Conservation (phyloP, 1,140 invertebrate species). For the Trichogramma pretiosum region DNA sequence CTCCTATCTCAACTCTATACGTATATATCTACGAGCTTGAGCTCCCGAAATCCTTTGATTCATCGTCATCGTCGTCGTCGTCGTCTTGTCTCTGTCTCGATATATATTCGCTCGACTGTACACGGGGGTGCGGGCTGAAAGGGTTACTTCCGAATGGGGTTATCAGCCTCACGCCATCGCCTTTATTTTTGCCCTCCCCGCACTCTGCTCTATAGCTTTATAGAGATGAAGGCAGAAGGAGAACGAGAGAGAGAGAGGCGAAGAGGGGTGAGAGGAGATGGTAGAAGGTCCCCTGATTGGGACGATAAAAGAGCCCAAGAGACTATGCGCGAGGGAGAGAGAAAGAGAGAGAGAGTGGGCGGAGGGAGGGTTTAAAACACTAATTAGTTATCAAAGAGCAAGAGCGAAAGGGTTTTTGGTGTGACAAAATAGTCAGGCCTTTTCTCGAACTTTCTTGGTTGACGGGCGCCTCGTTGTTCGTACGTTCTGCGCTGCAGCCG, state of each 20-base stretch:
- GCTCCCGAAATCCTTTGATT: slow-evolving; percentile 35
- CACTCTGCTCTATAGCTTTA: slow-evolving; percentile 9
- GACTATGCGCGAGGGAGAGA: no score
- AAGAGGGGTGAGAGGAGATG: no score
- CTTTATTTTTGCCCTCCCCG: background rate
- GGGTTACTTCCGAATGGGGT: slow-evolving; percentile 27
- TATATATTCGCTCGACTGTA: slow-evolving; percentile 19
- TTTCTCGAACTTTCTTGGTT: background rate
- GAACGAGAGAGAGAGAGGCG: no score
- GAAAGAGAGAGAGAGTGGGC: no score
- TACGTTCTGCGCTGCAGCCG: no score
- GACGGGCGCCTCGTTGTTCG: background rate
- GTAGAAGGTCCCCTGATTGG: slow-evolving; percentile 41
- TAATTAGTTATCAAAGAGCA: slow-evolving; percentile 48
- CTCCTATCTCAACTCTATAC: slow-evolving; percentile 16
- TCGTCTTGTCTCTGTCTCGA: no score
- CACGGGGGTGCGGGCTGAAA: slow-evolving; percentile 27
- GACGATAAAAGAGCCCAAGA: slow-evolving; percentile 43
- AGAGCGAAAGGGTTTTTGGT: slow-evolving; percentile 39
- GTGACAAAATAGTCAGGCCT: slow-evolving; percentile 41
- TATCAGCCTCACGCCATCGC: no score
- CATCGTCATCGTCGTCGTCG: no score
- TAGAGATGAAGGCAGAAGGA: no score
- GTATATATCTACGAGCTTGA: background rate
- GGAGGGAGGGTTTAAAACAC: slow-evolving; percentile 38